These are phyloP conservation scores for Regulus satrapa DNA, from an alignment of 2,113 vertebrate genomes.

Conservation along the genomic window DNA sequence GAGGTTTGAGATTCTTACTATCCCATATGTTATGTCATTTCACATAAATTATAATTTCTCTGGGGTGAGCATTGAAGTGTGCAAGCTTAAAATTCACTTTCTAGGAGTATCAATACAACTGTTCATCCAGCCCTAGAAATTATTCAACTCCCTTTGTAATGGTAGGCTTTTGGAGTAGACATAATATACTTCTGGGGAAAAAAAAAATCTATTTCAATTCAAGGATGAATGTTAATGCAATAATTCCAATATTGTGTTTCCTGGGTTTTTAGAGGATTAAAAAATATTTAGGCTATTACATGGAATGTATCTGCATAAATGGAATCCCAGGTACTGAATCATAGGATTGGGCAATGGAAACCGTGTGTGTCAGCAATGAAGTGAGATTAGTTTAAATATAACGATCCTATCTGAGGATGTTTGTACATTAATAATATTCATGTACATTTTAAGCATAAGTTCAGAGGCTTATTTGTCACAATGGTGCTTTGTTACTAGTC, in stretches of 20 bases:
- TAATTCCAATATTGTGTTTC: neutral
- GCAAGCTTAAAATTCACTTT: neutral
- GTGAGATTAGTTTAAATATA: neutral
- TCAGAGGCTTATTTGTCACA: neutral
- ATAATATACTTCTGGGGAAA: neutral
- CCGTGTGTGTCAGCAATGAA: neutral
- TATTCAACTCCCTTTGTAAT: neutral
- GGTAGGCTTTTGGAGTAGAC: neutral
- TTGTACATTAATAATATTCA: neutral
- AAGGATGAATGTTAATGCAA: neutral
- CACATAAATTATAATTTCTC: neutral
- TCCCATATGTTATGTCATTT: neutral
- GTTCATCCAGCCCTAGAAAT: neutral
- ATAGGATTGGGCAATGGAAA: neutral
- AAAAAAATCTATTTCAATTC: neutral
- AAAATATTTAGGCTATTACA: neutral
- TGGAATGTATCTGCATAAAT: neutral
- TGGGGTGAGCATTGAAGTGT: neutral
- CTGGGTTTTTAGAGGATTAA: conserved; percentile 1
- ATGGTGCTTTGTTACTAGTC: neutral
- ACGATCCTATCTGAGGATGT: neutral
- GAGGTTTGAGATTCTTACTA: neutral
- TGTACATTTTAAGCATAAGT: neutral
- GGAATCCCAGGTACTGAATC: neutral
- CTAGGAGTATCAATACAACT: neutral